Conservation (phyloP, 2,888 invertebrate species). For the Chrysomela aeneicollis region DNA sequence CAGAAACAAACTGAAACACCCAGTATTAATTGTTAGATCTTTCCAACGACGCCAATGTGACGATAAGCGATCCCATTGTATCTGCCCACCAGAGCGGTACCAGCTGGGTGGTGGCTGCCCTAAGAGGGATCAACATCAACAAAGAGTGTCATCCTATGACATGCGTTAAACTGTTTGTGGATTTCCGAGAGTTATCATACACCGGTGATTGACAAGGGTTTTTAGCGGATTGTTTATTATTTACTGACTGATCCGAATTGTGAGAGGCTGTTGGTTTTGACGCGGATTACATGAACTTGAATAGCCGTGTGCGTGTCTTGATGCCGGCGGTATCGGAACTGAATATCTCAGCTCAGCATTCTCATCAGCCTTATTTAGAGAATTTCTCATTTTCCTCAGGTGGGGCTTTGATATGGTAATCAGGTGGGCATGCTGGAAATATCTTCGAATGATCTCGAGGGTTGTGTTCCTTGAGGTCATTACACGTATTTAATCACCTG, state of each 20-base stretch:
- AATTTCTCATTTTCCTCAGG: not conserved
- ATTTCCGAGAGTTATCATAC: conserved; percentile 46
- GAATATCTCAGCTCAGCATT: not conserved
- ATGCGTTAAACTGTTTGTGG: conserved; percentile 57
- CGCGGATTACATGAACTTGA: conserved; percentile 21
- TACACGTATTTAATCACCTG: too few relatives aligned
- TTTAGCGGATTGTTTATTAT: conserved; percentile 37
- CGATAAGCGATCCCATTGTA: not conserved
- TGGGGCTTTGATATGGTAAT: not conserved
- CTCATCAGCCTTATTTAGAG: too few relatives aligned
- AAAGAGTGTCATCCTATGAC: conserved; percentile 56
- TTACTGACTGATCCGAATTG: conserved; percentile 25
- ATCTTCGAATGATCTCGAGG: too few relatives aligned
- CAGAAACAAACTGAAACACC: too few relatives aligned
- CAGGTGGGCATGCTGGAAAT: not conserved
- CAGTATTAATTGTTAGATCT: too few relatives aligned
- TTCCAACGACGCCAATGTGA: too few relatives aligned
- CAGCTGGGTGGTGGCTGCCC: conserved; percentile 43
- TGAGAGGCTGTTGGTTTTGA: conserved; percentile 18
- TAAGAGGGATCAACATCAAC: conserved; percentile 38
- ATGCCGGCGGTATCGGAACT: not conserved
- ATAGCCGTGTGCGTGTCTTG: not conserved
- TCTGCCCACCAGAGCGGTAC: conserved; percentile 3
- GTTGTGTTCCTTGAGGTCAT: too few relatives aligned
- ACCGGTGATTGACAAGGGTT: conserved; percentile 44